These are phyloP conservation scores for Rhynchophorus ferrugineus DNA, from an alignment of 1,140 invertebrate genomes.

Conservation along the genomic window DNA sequence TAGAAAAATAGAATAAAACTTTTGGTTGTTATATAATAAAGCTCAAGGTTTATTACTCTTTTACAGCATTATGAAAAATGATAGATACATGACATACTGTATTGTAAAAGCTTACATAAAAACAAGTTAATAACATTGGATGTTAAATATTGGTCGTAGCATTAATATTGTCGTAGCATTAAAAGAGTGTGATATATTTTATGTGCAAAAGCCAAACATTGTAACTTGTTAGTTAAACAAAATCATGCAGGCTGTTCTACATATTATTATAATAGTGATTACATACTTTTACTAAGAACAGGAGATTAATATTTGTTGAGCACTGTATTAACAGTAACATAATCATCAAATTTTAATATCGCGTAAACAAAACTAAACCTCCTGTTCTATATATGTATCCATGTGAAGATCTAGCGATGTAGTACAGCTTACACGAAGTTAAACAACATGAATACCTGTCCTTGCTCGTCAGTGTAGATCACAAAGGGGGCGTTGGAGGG, in stretches of 20 bases:
- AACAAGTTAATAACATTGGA: neutral
- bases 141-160: too few species aligned
- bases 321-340: too few species aligned
- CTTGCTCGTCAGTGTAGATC: conserved; percentile 90
- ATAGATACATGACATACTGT: conserved; percentile 1
- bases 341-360: too few species aligned
- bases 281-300: neutral
- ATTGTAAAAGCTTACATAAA: neutral
- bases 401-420: conserved; percentile 25
- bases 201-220: conserved; percentile 18
- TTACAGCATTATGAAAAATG: neutral
- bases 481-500: conserved; percentile 84
- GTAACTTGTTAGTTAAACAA: conserved; percentile 29
- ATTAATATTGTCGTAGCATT: too few species aligned
- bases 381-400: too few species aligned
- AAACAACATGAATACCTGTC: conserved; percentile 71
- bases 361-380: too few species aligned
- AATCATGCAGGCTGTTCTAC: conserved; percentile 32
- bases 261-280: conserved; percentile 1
- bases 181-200: conserved; percentile 11
- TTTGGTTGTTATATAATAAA: neutral
- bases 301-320: too few species aligned
- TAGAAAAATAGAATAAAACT: neutral
- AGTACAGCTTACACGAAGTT: conserved; percentile 38
- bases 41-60: too few species aligned